Conservation (phyloP, 2,888 invertebrate genomes). For the Lasioglossum figueresi region DNA sequence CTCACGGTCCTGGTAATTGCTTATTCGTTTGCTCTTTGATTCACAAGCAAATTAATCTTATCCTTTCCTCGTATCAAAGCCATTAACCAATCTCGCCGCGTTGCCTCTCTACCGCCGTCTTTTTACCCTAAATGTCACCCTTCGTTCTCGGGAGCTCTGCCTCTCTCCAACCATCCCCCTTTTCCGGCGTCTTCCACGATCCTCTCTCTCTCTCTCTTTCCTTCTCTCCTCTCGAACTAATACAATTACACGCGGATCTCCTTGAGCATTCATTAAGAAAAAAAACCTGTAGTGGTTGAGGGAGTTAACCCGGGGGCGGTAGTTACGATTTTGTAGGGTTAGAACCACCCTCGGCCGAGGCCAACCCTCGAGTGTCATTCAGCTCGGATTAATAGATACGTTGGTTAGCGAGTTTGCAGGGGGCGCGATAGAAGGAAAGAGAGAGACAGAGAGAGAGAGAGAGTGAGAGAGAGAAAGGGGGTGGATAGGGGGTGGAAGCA, state of each 20-base stretch:
- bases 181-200: conserved; percentile 8
- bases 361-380: conserved; percentile 82
- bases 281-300: conserved; percentile 72
- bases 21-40: conserved; percentile 77
- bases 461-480: conserved; percentile 34
- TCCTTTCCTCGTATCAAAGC: conserved; percentile 79
- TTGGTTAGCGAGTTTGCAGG: conserved; percentile 74
- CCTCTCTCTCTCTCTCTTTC: conserved; percentile 7
- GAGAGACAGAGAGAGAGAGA: conserved; percentile 42
- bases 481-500: conserved; percentile 26
- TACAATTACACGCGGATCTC: conserved; percentile 78
- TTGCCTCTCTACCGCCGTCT: conserved; percentile 46
- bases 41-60: conserved; percentile 79
- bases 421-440: conserved; percentile 46
- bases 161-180: conserved; percentile 37
- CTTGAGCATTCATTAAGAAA: conserved; percentile 80
- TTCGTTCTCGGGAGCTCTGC: conserved; percentile 57
- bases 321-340: conserved; percentile 80
- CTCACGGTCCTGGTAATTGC: conserved; percentile 74
- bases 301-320: conserved; percentile 65
- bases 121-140: conserved; percentile 77
- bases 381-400: conserved; percentile 82
- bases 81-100: conserved; percentile 78
- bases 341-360: conserved; percentile 66
- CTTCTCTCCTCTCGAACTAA: conserved; percentile 76